phyloP scores from a whole-genome alignment of 2,888 invertebrate species.

The Caenorhabditis wallacei region DNA sequence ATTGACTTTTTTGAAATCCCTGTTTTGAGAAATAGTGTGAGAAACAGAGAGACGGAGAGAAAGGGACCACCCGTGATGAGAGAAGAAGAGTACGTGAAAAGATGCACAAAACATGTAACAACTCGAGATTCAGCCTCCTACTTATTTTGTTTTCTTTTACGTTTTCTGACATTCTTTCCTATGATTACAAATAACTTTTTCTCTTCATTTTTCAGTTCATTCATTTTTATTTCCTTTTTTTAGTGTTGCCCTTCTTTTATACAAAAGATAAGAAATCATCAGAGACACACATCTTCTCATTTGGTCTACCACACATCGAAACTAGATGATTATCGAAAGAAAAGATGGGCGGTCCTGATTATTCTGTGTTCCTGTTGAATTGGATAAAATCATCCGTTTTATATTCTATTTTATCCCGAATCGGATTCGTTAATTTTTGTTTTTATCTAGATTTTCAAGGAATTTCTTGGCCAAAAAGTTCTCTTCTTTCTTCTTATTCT shows the following conservation, averaged over 20 bases:
- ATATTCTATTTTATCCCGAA: neutral
- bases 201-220: neutral
- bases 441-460: neutral
- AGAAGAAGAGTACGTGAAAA: conserved; percentile 44
- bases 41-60: conserved; percentile 35
- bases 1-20: too few relatives aligned
- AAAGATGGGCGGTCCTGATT: conserved; percentile 38
- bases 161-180: neutral
- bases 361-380: neutral
- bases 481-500: neutral
- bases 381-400: neutral
- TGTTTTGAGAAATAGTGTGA: neutral
- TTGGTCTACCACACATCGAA: conserved; percentile 37
- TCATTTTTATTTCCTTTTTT: conserved; percentile 5
- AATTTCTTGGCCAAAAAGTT: neutral
- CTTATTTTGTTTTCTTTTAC: conserved; percentile 10
- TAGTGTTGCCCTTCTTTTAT: conserved; percentile 3
- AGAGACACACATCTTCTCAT: conserved; percentile 36
- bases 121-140: neutral
- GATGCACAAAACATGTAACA: conserved; percentile 44
- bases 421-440: neutral
- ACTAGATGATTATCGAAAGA: conserved; percentile 19
- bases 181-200: neutral
- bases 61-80: conserved; percentile 32
- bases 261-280: conserved; percentile 28